Evolutionary conservation across 2,113 vertebrate genomes (phyloP), one percentile per base, ranked within the genome.

Genomic region (Sphaerodactylus townsendi): DNA sequence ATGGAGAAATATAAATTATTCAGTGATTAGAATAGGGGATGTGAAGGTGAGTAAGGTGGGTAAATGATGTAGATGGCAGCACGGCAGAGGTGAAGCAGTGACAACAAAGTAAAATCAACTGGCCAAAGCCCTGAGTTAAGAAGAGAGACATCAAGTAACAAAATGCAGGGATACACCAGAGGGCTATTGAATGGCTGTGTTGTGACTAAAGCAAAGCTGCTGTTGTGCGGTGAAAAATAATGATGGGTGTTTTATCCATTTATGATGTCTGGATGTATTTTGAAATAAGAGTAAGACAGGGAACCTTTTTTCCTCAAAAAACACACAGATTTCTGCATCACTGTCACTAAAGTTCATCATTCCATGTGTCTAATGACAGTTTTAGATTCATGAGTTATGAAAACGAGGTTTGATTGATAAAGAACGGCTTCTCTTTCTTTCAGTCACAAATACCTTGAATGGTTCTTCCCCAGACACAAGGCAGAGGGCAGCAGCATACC

Each of bases 401-500:
- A 74, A 79, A 65, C 10, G 64, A 14, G 75, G 81, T 80, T 73
- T 78, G 17, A 80, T 84, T 86, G 78, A 35, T 11, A 70, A 44
- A 56, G 78, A 62, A 39, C 0, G 1, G 65, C 7, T 74, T 59
- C 74, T 2, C 28, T 35, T 7, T 70, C 21, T 2, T 6, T 53
- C n/a, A 41, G 21, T 30, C 0, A 1, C 23, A 17, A 56, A 46
- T 28, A 46, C 0, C 0, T 0, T 0, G 0, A 6, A 4, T 30
- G 39, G 80, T 35, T 79, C 80, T 88, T 37, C 90, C 87, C 8
- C 48, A 82, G 53, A 68, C 11, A 59, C 44, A 75, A 84, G 90
- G 88, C 91, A 96, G 96, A 92, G 94, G 95, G 96, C 96, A 95
- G 95, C 93, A 96, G 74, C 0, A 79, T 6, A 88, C 91, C 8